phyloP scores from a whole-genome alignment of 2,888 invertebrate species.

The Lysandra bellargus region DNA sequence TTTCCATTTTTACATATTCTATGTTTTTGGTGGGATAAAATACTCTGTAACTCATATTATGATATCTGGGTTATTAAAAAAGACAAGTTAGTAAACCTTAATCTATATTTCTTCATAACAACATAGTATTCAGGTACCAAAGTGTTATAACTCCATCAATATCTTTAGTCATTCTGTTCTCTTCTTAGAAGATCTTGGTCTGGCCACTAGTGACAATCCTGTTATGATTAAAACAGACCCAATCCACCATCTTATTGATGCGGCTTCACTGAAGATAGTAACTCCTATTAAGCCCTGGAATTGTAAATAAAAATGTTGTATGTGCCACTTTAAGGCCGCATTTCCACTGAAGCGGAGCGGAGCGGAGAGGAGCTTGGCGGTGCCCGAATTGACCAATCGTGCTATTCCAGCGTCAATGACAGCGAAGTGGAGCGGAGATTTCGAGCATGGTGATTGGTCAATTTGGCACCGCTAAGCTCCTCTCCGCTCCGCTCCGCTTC shows the following conservation, averaged over 20 bases:
- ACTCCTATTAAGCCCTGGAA: slow-evolving; percentile 87
- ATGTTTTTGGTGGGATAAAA: no score
- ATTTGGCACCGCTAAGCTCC: no score
- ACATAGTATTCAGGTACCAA: neutral
- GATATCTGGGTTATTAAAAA: neutral
- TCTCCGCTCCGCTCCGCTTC: no score
- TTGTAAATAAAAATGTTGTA: no score
- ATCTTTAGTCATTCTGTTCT: slow-evolving; percentile 11
- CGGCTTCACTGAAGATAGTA: slow-evolving; percentile 84
- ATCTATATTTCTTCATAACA: neutral
- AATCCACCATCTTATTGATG: slow-evolving; percentile 85
- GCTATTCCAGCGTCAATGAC: no score
- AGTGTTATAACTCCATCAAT: neutral
- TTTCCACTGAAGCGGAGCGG: no score
- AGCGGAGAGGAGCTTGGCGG: no score
- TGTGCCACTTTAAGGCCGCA: no score
- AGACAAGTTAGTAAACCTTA: neutral
- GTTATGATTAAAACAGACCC: slow-evolving; percentile 85
- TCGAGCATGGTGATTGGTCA: no score
- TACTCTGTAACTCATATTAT: neutral
- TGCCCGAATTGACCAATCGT: no score
- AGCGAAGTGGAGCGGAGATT: no score
- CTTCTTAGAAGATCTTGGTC: slow-evolving; percentile 45
- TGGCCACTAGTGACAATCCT: slow-evolving; percentile 84
- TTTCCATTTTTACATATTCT: no score